A percentile compares a stretch with the other conserved stretches of the same genome.
phyloP scores from a whole-genome alignment of 2,797 vertebrate species.

The Danio albolineatus region DNA sequence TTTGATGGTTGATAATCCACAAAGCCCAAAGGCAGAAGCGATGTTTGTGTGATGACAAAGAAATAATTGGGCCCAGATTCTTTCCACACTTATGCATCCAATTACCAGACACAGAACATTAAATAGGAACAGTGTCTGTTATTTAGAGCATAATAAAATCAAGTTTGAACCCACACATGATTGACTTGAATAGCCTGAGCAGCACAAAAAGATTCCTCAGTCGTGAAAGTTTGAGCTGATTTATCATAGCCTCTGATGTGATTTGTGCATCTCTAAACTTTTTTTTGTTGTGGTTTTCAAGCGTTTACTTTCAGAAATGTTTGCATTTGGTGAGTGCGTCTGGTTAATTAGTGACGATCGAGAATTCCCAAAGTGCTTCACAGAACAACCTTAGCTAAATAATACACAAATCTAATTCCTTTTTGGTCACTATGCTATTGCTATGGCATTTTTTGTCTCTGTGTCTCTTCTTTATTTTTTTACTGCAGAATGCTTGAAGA shows the following conservation, averaged over 20 bases:
- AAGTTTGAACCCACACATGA: conserved; percentile 19
- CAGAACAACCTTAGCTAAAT: conserved; percentile 18
- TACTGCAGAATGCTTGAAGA: too few relatives aligned
- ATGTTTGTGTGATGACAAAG: conserved; percentile 55
- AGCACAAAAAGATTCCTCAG: conserved; percentile 3
- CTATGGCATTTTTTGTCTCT: not conserved
- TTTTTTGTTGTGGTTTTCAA: not conserved
- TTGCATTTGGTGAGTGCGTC: not conserved
- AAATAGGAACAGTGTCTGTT: conserved; percentile 46
- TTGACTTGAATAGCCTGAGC: not conserved
- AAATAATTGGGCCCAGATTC: conserved; percentile 55
- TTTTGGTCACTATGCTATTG: not conserved
- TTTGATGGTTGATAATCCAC: conserved; percentile 24
- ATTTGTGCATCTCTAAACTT: not conserved
- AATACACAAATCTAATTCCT: not conserved
- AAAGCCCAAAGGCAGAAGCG: conserved; percentile 1
- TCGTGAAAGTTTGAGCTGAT: conserved; percentile 3
- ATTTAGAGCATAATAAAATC: conserved; percentile 56
- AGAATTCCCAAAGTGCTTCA: conserved; percentile 5
- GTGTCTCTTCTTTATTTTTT: not conserved
- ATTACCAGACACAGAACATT: conserved; percentile 50
- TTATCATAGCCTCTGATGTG: not conserved
- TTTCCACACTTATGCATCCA: conserved; percentile 57
- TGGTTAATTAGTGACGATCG: conserved; percentile 28
- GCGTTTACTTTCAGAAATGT: not conserved